Evolutionary conservation across 2,113 vertebrate species (phyloP).

Genomic region (Hydrochoerus hydrochaeris): DNA sequence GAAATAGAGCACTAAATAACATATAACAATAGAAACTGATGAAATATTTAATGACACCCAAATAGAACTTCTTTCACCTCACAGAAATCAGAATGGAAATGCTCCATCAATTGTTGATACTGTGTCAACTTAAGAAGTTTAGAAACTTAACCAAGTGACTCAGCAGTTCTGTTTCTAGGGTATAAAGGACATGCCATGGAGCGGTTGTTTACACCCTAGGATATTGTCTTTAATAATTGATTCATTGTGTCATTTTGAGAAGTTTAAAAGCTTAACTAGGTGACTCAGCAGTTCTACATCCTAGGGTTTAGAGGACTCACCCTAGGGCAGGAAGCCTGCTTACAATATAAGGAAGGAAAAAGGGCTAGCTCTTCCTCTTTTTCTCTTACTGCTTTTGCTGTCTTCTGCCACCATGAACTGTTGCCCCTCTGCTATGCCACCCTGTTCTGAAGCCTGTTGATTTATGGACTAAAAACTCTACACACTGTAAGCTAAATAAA

Average conservation of each 20-base stretch:
- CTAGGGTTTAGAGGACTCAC: background rate
- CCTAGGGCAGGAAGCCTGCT: background rate
- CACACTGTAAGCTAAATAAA: background rate
- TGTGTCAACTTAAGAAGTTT: background rate
- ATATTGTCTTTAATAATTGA: background rate
- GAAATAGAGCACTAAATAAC: constrained; percentile 2
- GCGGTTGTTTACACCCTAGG: background rate
- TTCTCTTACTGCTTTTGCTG: background rate
- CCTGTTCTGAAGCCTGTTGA: background rate
- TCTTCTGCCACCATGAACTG: background rate
- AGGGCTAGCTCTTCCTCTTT: background rate
- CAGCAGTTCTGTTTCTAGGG: background rate
- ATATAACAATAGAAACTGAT: background rate
- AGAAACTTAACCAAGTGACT: background rate
- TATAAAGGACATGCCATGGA: background rate
- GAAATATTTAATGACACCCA: background rate
- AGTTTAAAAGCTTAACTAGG: background rate
- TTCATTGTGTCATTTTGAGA: background rate
- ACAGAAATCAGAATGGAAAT: constrained; percentile 2
- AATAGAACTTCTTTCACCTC: background rate
- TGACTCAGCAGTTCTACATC: background rate
- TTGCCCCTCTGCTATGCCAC: background rate
- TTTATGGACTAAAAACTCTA: background rate
- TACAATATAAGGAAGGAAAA: background rate
- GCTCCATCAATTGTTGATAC: background rate